Conservation (phyloP, 2,113 vertebrate genomes). For the Asarcornis scutulata region DNA sequence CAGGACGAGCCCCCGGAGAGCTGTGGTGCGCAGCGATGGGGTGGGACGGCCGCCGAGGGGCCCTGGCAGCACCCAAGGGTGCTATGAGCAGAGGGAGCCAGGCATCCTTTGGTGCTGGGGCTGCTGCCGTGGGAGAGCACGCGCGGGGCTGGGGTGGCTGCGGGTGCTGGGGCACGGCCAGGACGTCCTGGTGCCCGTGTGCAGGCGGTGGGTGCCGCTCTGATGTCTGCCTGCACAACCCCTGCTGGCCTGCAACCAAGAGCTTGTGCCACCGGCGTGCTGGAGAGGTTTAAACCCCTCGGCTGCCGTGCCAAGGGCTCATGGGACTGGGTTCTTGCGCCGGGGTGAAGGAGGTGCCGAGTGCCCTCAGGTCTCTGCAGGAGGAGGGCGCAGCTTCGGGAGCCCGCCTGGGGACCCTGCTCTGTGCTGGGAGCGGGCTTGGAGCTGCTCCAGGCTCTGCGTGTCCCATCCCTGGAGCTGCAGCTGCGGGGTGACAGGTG, state of each 20-base stretch:
- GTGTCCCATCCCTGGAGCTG: not conserved
- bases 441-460: rapidly evolving
- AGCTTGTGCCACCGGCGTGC: not conserved
- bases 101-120: not conserved
- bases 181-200: not conserved
- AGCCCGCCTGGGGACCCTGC: too few relatives aligned
- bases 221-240: not conserved
- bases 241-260: not conserved
- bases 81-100: rapidly evolving
- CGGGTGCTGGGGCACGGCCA: not conserved
- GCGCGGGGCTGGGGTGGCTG: not conserved
- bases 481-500: not conserved
- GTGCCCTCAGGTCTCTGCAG: not conserved
- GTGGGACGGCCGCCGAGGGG: too few relatives aligned
- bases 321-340: not conserved
- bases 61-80: not conserved
- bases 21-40: too few relatives aligned
- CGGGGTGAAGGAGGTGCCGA: not conserved
- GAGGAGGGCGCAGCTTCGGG: not conserved
- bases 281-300: not conserved
- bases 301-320: not conserved
- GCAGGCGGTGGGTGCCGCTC: not conserved
- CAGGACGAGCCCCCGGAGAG: not conserved
- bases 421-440: not conserved
- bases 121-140: not conserved